These are phyloP conservation scores for Euleptes europaea DNA, from an alignment of 2,113 vertebrate species.

Conservation along the genomic window DNA sequence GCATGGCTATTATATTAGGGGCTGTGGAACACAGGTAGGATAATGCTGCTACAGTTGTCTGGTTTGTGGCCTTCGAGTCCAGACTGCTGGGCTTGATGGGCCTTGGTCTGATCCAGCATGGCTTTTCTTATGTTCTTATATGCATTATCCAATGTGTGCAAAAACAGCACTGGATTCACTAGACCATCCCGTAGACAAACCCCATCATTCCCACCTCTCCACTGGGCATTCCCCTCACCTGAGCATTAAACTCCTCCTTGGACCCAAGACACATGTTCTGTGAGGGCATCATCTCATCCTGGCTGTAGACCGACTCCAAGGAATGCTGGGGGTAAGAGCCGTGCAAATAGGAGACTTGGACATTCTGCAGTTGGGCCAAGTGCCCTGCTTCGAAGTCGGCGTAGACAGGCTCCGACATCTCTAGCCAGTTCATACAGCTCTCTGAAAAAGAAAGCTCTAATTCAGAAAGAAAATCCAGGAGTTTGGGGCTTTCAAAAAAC, in stretches of 20 bases:
- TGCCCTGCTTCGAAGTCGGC: constrained; percentile 55
- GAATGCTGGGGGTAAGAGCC: constrained; percentile 40
- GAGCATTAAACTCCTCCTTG: constrained; percentile 51
- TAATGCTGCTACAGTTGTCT: too few species aligned
- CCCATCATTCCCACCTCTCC: not conserved
- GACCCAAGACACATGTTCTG: constrained; percentile 32
- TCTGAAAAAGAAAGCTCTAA: not conserved
- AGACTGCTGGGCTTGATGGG: too few species aligned
- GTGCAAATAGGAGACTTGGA: constrained; percentile 57
- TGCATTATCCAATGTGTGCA: too few species aligned
- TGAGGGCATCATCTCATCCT: constrained; percentile 24
- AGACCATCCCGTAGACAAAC: not conserved
- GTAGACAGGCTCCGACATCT: constrained; percentile 24
- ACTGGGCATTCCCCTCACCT: constrained; percentile 54
- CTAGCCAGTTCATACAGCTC: constrained; percentile 11
- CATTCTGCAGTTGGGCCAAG: constrained; percentile 54
- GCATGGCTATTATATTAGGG: too few species aligned
- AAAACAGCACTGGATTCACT: too few species aligned
- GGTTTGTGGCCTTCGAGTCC: too few species aligned
- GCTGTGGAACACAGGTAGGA: too few species aligned
- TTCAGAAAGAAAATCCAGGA: not conserved
- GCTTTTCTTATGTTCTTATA: too few species aligned
- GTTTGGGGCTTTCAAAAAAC: not conserved
- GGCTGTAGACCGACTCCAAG: constrained; percentile 29
- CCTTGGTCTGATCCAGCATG: too few species aligned